A percentile compares a stretch with the other conserved stretches of the same genome.
These are phyloP conservation scores for Anableps anableps DNA, from an alignment of 2,797 vertebrate species.

Conservation along the genomic window DNA sequence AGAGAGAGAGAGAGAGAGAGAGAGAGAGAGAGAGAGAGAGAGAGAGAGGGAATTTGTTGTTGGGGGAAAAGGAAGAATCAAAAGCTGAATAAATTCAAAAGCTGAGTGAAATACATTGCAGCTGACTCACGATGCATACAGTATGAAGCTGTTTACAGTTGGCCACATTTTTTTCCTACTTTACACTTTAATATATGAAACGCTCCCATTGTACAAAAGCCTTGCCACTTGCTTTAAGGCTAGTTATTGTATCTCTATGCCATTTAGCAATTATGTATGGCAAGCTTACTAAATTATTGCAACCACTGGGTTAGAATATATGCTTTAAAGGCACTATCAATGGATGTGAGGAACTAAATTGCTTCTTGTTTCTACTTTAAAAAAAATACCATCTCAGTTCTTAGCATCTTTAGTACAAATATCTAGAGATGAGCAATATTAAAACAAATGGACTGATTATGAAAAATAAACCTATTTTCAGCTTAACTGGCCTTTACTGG, in stretches of 20 bases:
- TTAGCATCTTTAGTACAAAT: not conserved
- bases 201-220: slow-evolving; percentile 8
- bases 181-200: slow-evolving; percentile 22
- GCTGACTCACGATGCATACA: slow-evolving; percentile 4
- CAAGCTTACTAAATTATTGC: slow-evolving; percentile 1
- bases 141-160: slow-evolving; percentile 14
- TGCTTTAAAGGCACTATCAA: slow-evolving; percentile 5
- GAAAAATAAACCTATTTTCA: not conserved
- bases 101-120: slow-evolving; percentile 17
- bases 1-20: no score
- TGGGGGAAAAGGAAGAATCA: slow-evolving; percentile 30
- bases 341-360: slow-evolving; percentile 1
- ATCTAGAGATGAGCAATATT: not conserved
- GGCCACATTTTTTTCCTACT: slow-evolving; percentile 24
- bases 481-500: not conserved
- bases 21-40: slow-evolving; percentile 6
- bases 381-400: not conserved
- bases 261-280: slow-evolving; percentile 8
- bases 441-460: not conserved
- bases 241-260: slow-evolving; percentile 26
- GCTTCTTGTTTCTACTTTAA: not conserved
- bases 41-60: not conserved
- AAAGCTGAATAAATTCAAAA: slow-evolving; percentile 26
- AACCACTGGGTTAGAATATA: not conserved
- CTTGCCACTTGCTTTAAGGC: slow-evolving; percentile 21